Evolutionary conservation across 2,888 invertebrate species (phyloP).

Genomic region (Bruchidius siliquastri): DNA sequence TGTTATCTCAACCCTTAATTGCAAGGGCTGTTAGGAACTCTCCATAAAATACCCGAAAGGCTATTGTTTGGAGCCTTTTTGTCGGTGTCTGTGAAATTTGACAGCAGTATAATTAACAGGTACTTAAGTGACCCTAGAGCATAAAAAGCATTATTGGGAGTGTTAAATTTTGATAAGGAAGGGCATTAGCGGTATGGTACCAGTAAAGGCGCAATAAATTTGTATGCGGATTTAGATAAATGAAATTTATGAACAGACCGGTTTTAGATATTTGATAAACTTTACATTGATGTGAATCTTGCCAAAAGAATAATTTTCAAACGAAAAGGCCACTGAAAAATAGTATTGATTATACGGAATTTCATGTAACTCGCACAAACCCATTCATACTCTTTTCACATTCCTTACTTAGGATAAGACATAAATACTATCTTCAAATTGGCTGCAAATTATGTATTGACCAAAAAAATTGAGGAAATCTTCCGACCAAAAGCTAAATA

Average conservation of each 20-base stretch:
- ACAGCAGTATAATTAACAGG: neutral
- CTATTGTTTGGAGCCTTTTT: neutral
- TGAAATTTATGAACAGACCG: neutral
- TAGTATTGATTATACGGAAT: too few species aligned
- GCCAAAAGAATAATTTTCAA: too few species aligned
- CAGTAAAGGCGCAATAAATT: neutral
- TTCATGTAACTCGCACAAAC: too few species aligned
- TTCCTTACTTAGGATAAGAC: too few species aligned
- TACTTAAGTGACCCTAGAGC: neutral
- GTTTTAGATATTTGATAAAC: neutral
- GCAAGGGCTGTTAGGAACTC: neutral
- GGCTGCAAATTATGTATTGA: too few species aligned
- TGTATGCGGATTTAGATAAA: neutral
- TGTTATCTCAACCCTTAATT: neutral
- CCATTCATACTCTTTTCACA: too few species aligned
- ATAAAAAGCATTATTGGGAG: neutral
- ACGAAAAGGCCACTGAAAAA: neutral
- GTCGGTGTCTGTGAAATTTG: neutral
- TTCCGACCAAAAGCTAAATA: too few species aligned
- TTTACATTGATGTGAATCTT: too few species aligned
- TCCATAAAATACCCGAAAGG: neutral
- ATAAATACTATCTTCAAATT: too few species aligned
- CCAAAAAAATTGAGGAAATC: too few species aligned
- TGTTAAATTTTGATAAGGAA: neutral
- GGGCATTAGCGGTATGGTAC: neutral